These are phyloP conservation scores for Pygoscelis adeliae DNA, from an alignment of 2,113 vertebrate genomes.

Conservation along the genomic window DNA sequence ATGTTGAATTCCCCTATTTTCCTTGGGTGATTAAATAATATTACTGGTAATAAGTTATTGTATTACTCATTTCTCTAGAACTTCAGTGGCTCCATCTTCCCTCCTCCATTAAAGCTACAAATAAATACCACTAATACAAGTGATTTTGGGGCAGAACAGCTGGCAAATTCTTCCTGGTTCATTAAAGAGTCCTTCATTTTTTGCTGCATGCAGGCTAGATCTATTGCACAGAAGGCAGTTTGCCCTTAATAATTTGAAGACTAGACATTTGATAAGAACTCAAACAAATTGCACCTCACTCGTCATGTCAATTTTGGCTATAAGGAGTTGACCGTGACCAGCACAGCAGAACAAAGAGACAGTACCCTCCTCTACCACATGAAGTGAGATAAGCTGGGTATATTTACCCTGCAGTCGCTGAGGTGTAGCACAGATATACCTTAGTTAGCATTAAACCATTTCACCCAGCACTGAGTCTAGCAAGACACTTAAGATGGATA, in stretches of 20 bases:
- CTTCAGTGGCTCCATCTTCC: not conserved
- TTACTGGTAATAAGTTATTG: not conserved
- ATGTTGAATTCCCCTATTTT: not conserved
- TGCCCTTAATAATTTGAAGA: conserved; percentile 46
- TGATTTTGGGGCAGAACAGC: not conserved
- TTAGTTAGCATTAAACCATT: not conserved
- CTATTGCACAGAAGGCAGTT: conserved; percentile 1
- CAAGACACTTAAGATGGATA: not conserved
- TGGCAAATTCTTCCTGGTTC: not conserved
- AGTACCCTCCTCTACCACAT: not conserved
- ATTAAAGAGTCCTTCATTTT: not conserved
- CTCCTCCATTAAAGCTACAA: not conserved
- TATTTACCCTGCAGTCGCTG: conserved; percentile 40
- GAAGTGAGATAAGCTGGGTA: conserved; percentile 35
- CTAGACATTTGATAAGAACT: conserved; percentile 52
- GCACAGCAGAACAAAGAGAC: conserved; percentile 25
- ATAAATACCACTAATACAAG: not conserved
- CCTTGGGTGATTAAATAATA: not conserved
- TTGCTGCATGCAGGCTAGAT: not conserved
- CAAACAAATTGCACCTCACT: conserved; percentile 49
- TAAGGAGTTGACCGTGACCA: conserved; percentile 66
- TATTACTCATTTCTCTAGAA: not conserved
- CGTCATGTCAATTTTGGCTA: conserved; percentile 36
- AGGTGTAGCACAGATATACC: not conserved
- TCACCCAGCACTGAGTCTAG: not conserved